Evolutionary conservation across 2,888 invertebrate species (phyloP), one percentile per base, ranked within the genome.

Genomic region (Sinopyrophorus schimmeli): DNA sequence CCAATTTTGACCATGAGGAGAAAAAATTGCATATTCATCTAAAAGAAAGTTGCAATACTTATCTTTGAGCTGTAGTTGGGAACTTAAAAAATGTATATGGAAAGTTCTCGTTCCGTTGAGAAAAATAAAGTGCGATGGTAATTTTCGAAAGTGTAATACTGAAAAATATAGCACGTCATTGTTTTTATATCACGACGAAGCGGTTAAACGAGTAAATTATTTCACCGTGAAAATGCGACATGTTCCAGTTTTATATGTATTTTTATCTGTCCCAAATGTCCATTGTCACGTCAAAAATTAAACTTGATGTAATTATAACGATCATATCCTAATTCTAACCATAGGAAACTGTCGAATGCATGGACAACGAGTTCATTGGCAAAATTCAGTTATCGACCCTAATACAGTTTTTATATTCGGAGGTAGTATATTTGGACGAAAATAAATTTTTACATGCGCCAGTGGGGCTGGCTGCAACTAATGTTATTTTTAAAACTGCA

Each of bases 81-180:
- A 64, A 64, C 65, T 66, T 65, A 66, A 52, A 63, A 59, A 39
- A 38, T 38, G 50, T 41, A 20, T 62, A 59, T 62, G 65, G 65
- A 63, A 66, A 65, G 66, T 66, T 64, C 64, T 64, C 62, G 44
- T 37, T 28, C 35, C 35, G 24, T 31, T 24, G 38, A 18, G 15
- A 27, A 40, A 24, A 21, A 20, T 20, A 24, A 14, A 27, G 24
- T 30, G 30, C 27, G 28, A 24, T 12, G n/a, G 21, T 20, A 14
- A 21, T 21, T 21, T 34, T 34, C 10, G 34, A 34, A 34, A 34
- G 34, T 34, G 17, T 31, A 30, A 20, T 11, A 21, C 14, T 14
- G 21, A 34, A 34, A 15, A 34, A 34, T 34, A 16, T 21, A 12
- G 34, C 34, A 21, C 21, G 21, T 34, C 34, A 34, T 34, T 34